These are phyloP conservation scores for Fulmarus glacialis DNA, from an alignment of 2,113 vertebrate species.

Conservation along the genomic window DNA sequence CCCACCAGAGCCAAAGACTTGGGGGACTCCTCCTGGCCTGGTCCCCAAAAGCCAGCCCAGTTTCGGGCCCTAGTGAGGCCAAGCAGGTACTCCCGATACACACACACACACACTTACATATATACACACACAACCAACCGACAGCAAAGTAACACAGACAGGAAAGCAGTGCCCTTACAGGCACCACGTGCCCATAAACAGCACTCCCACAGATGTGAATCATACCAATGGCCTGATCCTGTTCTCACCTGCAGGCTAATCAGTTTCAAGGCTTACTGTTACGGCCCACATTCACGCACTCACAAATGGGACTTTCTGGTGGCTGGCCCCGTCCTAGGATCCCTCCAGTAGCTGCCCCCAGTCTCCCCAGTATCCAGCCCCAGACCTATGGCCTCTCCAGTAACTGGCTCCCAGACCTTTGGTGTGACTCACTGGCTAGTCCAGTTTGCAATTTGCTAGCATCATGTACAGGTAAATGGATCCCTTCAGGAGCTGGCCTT, in stretches of 20 bases:
- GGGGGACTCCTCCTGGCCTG: neutral
- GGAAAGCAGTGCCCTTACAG: neutral
- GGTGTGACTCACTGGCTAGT: fast-evolving
- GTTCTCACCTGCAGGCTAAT: neutral
- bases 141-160: neutral
- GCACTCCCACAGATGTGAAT: no score
- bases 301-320: neutral
- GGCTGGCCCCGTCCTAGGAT: neutral
- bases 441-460: neutral
- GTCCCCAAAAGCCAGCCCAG: neutral
- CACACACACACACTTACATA: neutral
- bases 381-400: neutral
- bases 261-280: neutral
- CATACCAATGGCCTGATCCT: neutral
- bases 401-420: neutral
- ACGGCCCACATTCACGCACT: neutral
- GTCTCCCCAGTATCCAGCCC: neutral
- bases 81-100: neutral
- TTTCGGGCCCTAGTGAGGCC: neutral
- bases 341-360: neutral
- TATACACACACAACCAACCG: no score
- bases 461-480: neutral
- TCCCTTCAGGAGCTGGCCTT: neutral
- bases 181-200: neutral
- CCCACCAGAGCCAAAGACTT: neutral